phyloP scores from a whole-genome alignment of 2,888 invertebrate species.

The Amblyjoppa proteus region DNA sequence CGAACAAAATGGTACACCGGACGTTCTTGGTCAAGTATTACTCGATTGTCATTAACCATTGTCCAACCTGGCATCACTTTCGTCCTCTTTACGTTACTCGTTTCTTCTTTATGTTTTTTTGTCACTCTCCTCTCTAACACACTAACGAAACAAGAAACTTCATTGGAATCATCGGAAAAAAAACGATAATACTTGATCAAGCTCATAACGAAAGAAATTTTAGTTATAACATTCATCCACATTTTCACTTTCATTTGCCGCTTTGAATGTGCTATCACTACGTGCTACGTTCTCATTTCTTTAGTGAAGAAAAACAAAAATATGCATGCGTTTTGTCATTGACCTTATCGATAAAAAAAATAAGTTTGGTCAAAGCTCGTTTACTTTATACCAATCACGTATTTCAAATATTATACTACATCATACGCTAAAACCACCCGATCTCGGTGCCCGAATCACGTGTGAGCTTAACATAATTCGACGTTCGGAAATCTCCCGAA shows the following conservation, averaged over 20 bases:
- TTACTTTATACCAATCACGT: slow-evolving; percentile 68
- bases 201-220: slow-evolving; percentile 79
- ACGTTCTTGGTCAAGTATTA: slow-evolving; percentile 84
- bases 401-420: slow-evolving; percentile 76
- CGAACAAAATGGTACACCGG: slow-evolving; percentile 80
- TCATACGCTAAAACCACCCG: slow-evolving; percentile 77
- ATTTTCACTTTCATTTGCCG: slow-evolving; percentile 84
- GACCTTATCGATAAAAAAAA: slow-evolving; percentile 29
- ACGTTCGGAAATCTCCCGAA: neutral
- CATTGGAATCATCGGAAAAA: slow-evolving; percentile 32
- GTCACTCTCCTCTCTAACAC: slow-evolving; percentile 42
- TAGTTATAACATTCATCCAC: slow-evolving; percentile 82
- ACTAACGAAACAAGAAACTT: slow-evolving; percentile 69
- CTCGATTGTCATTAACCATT: slow-evolving; percentile 57
- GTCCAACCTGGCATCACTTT: slow-evolving; percentile 46
- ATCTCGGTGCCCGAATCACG: slow-evolving; percentile 76
- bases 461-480: slow-evolving; percentile 74
- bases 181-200: slow-evolving; percentile 82
- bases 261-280: slow-evolving; percentile 82
- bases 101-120: slow-evolving; percentile 21
- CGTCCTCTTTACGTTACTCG: slow-evolving; percentile 24
- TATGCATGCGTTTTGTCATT: slow-evolving; percentile 53
- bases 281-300: slow-evolving; percentile 69
- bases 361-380: slow-evolving; percentile 59
- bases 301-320: slow-evolving; percentile 32